phyloP scores from a whole-genome alignment of 2,113 vertebrate species.

The Chaenocephalus aceratus region DNA sequence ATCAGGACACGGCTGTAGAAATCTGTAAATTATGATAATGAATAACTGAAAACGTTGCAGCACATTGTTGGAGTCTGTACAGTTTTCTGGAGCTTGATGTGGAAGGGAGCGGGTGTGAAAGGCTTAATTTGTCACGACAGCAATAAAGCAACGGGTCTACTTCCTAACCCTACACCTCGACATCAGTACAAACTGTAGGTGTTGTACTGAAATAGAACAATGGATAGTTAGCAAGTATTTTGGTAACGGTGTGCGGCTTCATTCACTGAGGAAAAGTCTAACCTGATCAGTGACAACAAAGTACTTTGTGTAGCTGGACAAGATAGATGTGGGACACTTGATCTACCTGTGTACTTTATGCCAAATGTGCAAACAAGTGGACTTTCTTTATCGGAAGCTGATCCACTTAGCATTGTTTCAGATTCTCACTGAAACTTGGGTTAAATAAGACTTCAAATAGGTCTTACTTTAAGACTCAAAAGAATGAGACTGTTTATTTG shows the following conservation, averaged over 20 bases:
- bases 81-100: not conserved
- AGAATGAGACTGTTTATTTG: too few relatives aligned
- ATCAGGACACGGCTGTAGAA: not conserved
- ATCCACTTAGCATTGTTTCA: not conserved
- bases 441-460: not conserved
- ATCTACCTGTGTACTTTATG: not conserved
- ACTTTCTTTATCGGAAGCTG: not conserved
- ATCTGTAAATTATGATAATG: not conserved
- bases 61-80: not conserved
- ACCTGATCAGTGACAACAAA: not conserved
- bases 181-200: not conserved
- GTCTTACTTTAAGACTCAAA: not conserved
- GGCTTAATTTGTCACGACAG: constrained; percentile 19
- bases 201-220: not conserved
- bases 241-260: not conserved
- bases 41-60: not conserved
- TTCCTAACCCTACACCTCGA: constrained; percentile 9
- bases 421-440: not conserved
- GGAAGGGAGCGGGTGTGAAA: constrained; percentile 1
- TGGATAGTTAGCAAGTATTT: not conserved
- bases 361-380: not conserved
- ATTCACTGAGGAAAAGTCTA: not conserved
- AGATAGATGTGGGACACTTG: not conserved
- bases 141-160: constrained; percentile 1
- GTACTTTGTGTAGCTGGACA: not conserved